Evolutionary conservation across 2,888 invertebrate genomes (phyloP).

Genomic region (Girardia tigrina): DNA sequence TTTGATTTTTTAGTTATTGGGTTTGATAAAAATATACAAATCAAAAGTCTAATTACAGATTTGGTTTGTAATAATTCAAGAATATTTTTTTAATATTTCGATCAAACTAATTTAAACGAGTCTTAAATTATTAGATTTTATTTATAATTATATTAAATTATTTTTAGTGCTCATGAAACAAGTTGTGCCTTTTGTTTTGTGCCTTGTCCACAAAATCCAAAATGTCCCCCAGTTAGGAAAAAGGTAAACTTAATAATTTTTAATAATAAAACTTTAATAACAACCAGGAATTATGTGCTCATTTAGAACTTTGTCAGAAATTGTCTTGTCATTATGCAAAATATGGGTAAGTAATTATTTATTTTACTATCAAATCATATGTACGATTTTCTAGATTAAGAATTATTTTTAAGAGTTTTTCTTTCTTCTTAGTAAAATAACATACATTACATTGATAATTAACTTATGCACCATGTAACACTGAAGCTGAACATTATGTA

Average conservation of each 20-base stretch:
- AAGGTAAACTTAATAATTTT: conserved; percentile 40
- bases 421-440: too few relatives aligned
- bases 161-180: conserved; percentile 46
- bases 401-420: too few relatives aligned
- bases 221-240: conserved; percentile 44
- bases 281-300: not conserved
- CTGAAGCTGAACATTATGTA: too few relatives aligned
- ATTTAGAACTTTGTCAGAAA: conserved; percentile 13
- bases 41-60: not conserved
- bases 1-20: not conserved
- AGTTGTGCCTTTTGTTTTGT: conserved; percentile 46
- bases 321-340: not conserved
- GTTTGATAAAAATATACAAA: not conserved
- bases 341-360: conserved; percentile 29
- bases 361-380: not conserved
- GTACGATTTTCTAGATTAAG: too few relatives aligned
- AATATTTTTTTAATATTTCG: too few relatives aligned
- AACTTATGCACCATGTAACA: too few relatives aligned
- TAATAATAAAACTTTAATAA: conserved; percentile 16
- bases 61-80: not conserved
- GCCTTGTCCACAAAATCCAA: conserved; percentile 48
- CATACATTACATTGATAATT: too few relatives aligned
- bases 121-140: not conserved
- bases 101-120: too few relatives aligned
- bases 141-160: not conserved